A percentile compares a stretch with the other conserved stretches of the same genome.
Conservation (phyloP, 1,140 invertebrate species). For the Anastatus disparis region DNA sequence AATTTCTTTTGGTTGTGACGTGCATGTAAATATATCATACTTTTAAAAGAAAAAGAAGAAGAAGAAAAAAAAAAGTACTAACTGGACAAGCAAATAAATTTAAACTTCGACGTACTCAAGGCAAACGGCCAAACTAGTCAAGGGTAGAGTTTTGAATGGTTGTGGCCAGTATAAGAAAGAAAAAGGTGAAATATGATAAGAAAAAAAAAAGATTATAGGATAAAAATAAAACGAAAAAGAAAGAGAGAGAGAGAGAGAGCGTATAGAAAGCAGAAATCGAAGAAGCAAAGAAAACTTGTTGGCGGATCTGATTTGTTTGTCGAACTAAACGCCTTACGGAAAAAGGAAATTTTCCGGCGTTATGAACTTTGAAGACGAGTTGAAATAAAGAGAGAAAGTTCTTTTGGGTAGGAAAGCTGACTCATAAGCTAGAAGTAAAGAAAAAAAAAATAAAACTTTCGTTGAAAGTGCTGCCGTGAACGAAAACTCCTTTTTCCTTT, state of each 20-base stretch:
- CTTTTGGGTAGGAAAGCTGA: background rate
- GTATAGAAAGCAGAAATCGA: background rate
- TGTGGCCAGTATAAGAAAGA: too few relatives aligned
- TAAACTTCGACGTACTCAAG: too few relatives aligned
- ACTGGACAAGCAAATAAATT: too few relatives aligned
- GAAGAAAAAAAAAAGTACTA: background rate
- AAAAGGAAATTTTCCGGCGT: slow-evolving; percentile 26
- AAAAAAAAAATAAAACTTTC: too few relatives aligned
- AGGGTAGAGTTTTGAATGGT: too few relatives aligned
- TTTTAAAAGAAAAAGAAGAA: background rate
- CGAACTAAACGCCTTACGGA: slow-evolving; percentile 31
- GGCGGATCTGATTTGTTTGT: slow-evolving; percentile 37
- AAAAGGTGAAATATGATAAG: background rate
- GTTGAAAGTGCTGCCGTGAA: slow-evolving; percentile 4
- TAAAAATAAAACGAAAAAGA: background rate
- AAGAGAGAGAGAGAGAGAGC: background rate
- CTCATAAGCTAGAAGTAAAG: too few relatives aligned
- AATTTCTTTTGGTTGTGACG: too few relatives aligned
- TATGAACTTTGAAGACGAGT: slow-evolving; percentile 28
- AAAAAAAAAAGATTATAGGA: background rate
- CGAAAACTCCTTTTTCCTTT: too few relatives aligned
- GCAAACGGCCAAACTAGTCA: too few relatives aligned
- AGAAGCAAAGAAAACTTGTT: slow-evolving; percentile 16
- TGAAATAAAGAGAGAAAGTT: slow-evolving; percentile 34
- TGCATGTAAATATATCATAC: too few relatives aligned